These are phyloP conservation scores for Urocolius indicus DNA, from an alignment of 2,113 vertebrate species.

Conservation along the genomic window DNA sequence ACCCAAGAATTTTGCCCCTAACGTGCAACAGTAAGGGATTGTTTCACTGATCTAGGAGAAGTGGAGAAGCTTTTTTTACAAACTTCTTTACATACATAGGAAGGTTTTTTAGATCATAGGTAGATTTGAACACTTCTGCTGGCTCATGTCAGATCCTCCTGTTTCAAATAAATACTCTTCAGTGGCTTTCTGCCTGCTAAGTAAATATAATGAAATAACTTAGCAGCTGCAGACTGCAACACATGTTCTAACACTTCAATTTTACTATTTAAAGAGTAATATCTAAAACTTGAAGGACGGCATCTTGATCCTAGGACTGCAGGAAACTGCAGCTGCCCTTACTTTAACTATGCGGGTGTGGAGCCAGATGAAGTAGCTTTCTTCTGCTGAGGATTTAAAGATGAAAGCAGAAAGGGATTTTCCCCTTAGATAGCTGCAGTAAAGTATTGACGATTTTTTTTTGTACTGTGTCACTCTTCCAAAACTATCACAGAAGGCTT, in stretches of 20 bases:
- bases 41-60: not conserved
- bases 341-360: not conserved
- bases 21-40: not conserved
- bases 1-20: not conserved
- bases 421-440: slow-evolving; percentile 20
- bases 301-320: not conserved
- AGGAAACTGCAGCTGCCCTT: slow-evolving; percentile 4
- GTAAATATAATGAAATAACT: not conserved
- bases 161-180: not conserved
- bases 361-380: slow-evolving; percentile 30
- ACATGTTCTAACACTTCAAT: not conserved
- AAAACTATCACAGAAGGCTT: not conserved
- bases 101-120: not conserved
- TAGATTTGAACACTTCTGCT: not conserved
- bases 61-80: not conserved
- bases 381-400: slow-evolving; percentile 39
- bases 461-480: not conserved
- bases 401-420: slow-evolving; percentile 63
- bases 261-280: not conserved
- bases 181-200: not conserved
- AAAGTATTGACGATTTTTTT: slow-evolving; percentile 29
- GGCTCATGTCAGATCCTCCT: not conserved
- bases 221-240: not conserved
- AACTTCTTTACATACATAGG: not conserved
- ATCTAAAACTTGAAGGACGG: not conserved